Evolutionary conservation across 2,888 invertebrate genomes (phyloP), one percentile per base, ranked within the genome.

Genomic region (Axea sp.): DNA sequence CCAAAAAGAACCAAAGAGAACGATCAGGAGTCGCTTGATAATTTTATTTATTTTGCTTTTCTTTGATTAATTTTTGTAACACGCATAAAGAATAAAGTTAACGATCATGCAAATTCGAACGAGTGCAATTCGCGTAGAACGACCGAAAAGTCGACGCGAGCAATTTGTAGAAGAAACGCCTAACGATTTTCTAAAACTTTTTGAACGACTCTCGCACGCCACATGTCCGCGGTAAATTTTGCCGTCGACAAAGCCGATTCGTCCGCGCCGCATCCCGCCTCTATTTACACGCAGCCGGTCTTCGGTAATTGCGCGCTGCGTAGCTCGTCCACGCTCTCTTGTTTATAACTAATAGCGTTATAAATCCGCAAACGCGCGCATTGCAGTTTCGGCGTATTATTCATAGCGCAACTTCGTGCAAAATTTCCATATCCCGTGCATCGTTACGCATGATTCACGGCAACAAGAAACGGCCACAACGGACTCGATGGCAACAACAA

Each of bases 401-500:
- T 64, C 51, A 60, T 28, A 19, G 19, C 47, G 51, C 62, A 30
- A 49, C 51, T 49, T 35, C 19, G 28, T 1, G 26, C 30, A 28
- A 64, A 62, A 64, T 64, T 64, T 51, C 64, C 43, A 60, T 60
- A 60, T 22, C 12, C 26, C 17, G 45, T n/a, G 35, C 35, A 60
- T 47, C 60, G 64, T 64, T 43, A 43, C 51, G 33, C 51, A 43
- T 64, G 64, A 64, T 64, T 64, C 51, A 51, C 39, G 35, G 11
- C 41, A 14, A 43, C 31, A 53, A 51, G 43, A 51, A 64, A 64
- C 47, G 31, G 15, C 41, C 24, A 9, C 24, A 35, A 12, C 22
- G 12, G 4, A 19, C 30, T 33, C 19, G 4, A 11, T 4, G 55
- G 22, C 24, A 22, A 19, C 37, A 45, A 45, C 59, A 45, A 60